Percentiles rank a stretch among this genome's conserved stretches.
Conservation (phyloP, 1,140 invertebrate genomes). For the Calephelis nemesis region DNA sequence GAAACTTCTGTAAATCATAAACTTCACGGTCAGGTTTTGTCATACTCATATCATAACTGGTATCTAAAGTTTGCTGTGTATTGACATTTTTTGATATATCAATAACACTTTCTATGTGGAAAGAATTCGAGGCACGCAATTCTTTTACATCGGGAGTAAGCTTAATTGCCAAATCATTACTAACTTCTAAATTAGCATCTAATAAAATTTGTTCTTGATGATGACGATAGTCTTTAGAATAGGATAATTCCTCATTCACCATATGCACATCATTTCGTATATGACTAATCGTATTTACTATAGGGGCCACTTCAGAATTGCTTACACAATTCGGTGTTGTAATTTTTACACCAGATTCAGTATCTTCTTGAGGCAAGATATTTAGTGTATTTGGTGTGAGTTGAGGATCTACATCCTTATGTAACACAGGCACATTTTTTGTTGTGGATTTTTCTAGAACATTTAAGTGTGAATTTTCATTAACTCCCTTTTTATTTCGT, state of each 20-base stretch:
- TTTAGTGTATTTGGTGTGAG: not conserved
- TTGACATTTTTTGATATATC: not conserved
- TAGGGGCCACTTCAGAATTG: not conserved
- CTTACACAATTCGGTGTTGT: not conserved
- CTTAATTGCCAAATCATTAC: not conserved
- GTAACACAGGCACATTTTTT: not conserved
- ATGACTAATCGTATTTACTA: not conserved
- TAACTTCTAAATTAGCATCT: not conserved
- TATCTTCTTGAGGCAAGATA: not conserved
- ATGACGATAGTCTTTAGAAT: not conserved
- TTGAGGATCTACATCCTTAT: not conserved
- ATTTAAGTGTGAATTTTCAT: not conserved
- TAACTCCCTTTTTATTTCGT: not conserved
- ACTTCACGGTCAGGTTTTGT: not conserved
- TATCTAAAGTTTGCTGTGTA: not conserved
- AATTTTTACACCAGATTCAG: not conserved
- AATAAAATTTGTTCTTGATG: not conserved
- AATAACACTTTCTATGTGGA: not conserved
- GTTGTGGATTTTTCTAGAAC: not conserved
- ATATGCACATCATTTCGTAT: not conserved
- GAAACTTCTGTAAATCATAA: not conserved
- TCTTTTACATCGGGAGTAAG: not conserved
- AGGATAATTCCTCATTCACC: not conserved
- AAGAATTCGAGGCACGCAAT: not conserved
- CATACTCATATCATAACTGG: not conserved